phyloP scores from a whole-genome alignment of 2,888 invertebrate species.

The Bimastos eiseni region DNA sequence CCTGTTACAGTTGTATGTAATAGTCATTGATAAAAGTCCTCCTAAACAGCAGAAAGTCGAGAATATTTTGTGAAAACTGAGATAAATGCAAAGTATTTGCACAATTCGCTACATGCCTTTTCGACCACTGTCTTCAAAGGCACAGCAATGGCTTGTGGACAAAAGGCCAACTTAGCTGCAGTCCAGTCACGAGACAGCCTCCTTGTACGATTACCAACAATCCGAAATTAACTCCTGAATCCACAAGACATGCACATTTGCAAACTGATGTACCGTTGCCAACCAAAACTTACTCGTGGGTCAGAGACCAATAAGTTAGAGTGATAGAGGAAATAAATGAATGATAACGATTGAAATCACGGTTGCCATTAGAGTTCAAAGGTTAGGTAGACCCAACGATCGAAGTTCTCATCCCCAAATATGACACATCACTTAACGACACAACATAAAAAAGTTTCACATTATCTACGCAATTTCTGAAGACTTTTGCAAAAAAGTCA shows the following conservation, averaged over 20 bases:
- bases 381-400: background rate
- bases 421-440: slow-evolving; percentile 20
- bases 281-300: background rate
- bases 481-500: slow-evolving; percentile 3
- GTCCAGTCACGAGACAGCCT: background rate
- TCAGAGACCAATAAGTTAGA: background rate
- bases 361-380: background rate
- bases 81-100: background rate
- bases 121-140: background rate
- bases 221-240: background rate
- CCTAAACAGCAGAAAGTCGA: background rate
- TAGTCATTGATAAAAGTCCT: no score
- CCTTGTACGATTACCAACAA: background rate
- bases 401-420: background rate
- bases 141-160: background rate
- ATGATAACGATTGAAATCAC: background rate
- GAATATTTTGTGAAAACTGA: background rate
- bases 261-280: background rate
- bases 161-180: background rate
- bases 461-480: slow-evolving; percentile 13
- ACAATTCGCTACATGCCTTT: background rate
- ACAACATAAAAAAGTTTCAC: slow-evolving; percentile 14
- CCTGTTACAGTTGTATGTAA: background rate
- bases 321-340: background rate
- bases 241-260: background rate